Evolutionary conservation across 2,888 invertebrate genomes (phyloP), one percentile per base, ranked within the genome.

Genomic region (Cephus nigrinus): DNA sequence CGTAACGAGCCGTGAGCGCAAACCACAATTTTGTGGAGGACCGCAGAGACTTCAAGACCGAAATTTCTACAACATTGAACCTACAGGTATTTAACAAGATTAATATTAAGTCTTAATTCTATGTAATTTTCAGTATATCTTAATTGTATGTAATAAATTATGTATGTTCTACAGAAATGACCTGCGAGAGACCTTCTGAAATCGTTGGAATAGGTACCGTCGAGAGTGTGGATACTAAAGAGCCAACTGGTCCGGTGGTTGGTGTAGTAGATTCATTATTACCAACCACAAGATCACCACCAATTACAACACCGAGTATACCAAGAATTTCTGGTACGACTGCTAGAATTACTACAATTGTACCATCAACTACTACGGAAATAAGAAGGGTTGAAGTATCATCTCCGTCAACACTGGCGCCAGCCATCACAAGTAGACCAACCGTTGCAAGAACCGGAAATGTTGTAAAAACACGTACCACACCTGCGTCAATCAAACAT

Each of bases 11-110:
- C 94, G 98, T 72, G 98, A 98, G 92, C 93, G 97, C 85, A 97
- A 97, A 91, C 98, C 98, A 11, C 98, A 98, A 91, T 98, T 98
- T 91, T 98, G 98, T 88, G 98, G 97, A 23, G 95, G 95, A 84
- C 98, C 98, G 1, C 93, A 94, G 1, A 93, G 95, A 82, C 95
- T 98, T 86, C 94, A 96, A 78, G 96, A 97, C 81, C 94, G 96
- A 74, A 97, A 96, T 68, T 97, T 98, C 92, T 97, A 97, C 89
- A 96, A 96, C 87, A 96, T 98, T 84, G 95, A 96, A 90, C 95
- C 96, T 1, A 95, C 95, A 86, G 98, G 93, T 93, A 89, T 36
- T 74, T 40, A 68, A 30, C 55, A 11, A 74, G 36, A 23, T 55
- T 33, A 31, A 68, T 30, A 12, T n/a, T 75, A n/a, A n/a, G 33